Evolutionary conservation across 1,140 invertebrate species (phyloP).

Genomic region (Sogatella furcifera): DNA sequence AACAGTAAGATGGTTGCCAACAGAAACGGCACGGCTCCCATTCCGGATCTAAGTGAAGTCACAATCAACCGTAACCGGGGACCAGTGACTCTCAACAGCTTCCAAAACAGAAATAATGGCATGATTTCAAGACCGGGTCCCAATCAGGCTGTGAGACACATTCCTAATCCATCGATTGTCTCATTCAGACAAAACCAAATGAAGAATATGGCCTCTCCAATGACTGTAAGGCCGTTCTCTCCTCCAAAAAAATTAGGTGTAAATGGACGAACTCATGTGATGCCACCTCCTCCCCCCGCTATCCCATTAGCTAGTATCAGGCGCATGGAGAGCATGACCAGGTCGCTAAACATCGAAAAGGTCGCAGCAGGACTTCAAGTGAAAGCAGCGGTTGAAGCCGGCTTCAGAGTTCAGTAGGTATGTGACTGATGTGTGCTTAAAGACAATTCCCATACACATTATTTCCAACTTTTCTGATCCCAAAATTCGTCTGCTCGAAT

Average conservation of each 20-base stretch:
- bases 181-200: constrained; percentile 21
- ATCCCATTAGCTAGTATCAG: constrained; percentile 20
- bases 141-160: constrained; percentile 31
- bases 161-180: constrained; percentile 31
- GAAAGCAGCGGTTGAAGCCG: constrained; percentile 19
- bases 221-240: neutral
- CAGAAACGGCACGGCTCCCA: neutral
- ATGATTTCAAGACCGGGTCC: constrained; percentile 23
- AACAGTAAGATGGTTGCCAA: constrained; percentile 3
- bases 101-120: constrained; percentile 1
- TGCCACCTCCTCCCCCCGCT: constrained; percentile 14
- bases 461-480: too few relatives aligned
- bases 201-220: neutral
- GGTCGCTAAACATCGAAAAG: constrained; percentile 25
- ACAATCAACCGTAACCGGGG: neutral
- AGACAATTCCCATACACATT: neutral
- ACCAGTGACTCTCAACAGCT: neutral
- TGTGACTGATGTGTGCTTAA: neutral
- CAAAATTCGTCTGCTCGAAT: neutral
- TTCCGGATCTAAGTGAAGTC: neutral
- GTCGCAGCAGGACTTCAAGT: constrained; percentile 26
- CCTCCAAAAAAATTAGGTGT: neutral
- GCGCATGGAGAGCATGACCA: constrained; percentile 28
- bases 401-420: neutral
- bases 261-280: constrained; percentile 1